phyloP scores from a whole-genome alignment of 2,888 invertebrate genomes.

The Macrophya alboannulata region DNA sequence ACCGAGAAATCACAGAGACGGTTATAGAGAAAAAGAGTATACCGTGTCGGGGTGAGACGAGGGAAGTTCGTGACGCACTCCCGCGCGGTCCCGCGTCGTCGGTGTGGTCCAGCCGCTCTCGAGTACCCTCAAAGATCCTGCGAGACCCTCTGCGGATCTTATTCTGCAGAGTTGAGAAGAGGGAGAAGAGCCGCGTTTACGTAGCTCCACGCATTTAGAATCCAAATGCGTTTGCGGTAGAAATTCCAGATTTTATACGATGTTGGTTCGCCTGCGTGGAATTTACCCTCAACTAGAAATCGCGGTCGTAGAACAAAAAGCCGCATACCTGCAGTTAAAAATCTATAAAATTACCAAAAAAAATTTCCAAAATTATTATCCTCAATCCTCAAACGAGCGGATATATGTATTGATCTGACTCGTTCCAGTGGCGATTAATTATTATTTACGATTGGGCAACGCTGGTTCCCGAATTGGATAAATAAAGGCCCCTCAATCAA shows the following conservation, averaged over 20 bases:
- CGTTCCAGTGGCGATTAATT: slow-evolving; percentile 14
- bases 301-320: background rate
- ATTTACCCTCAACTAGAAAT: background rate
- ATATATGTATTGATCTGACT: slow-evolving; percentile 27
- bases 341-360: background rate
- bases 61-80: slow-evolving; percentile 30
- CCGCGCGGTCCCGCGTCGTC: background rate
- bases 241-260: slow-evolving; percentile 36
- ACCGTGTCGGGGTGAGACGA: slow-evolving; percentile 16
- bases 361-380: background rate
- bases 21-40: slow-evolving; percentile 23
- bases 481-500: slow-evolving; percentile 39
- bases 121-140: slow-evolving; percentile 44
- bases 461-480: slow-evolving; percentile 20
- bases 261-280: background rate
- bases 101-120: slow-evolving; percentile 43
- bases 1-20: slow-evolving; percentile 42
- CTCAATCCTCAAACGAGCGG: background rate
- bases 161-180: slow-evolving; percentile 1
- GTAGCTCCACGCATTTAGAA: slow-evolving; percentile 34
- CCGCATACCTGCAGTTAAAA: background rate
- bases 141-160: slow-evolving; percentile 38
- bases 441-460: slow-evolving; percentile 38
- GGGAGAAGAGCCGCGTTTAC: slow-evolving; percentile 16
- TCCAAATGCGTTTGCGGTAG: slow-evolving; percentile 37